Conservation (phyloP, 2,888 invertebrate species). For the Cosmia pyralina region DNA sequence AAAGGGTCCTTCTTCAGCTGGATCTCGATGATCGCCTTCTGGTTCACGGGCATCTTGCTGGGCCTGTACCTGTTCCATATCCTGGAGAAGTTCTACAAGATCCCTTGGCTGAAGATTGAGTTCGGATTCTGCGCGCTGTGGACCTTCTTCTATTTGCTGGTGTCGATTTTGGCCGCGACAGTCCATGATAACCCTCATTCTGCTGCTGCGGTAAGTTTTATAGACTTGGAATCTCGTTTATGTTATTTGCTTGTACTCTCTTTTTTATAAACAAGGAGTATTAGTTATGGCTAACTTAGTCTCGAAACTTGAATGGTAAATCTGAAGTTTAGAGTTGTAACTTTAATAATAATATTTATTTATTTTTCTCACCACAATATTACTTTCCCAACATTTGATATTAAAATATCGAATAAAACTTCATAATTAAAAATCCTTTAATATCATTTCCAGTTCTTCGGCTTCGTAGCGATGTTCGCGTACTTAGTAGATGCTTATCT, state of each 20-base stretch:
- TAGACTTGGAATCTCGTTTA: background rate
- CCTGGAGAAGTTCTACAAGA: slow-evolving; percentile 95
- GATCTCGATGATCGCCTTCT: slow-evolving; percentile 95
- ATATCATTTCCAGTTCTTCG: slow-evolving; percentile 93
- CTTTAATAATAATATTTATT: too few species aligned
- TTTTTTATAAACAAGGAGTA: too few species aligned
- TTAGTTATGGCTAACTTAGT: too few species aligned
- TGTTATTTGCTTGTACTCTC: background rate
- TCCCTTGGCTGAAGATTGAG: slow-evolving; percentile 97
- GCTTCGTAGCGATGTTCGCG: slow-evolving; percentile 94
- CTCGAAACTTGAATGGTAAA: too few species aligned
- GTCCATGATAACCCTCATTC: slow-evolving; percentile 90
- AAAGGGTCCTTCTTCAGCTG: slow-evolving; percentile 94
- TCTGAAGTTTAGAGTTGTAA: too few species aligned
- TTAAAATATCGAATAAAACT: background rate
- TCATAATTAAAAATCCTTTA: background rate
- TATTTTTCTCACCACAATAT: too few species aligned
- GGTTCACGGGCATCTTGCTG: slow-evolving; percentile 95
- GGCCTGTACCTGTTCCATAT: slow-evolving; percentile 96
- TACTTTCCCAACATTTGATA: background rate
- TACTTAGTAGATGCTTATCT: slow-evolving; percentile 95
- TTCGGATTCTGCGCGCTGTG: slow-evolving; percentile 93
- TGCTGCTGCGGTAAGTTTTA: slow-evolving; percentile 93
- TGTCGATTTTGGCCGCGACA: slow-evolving; percentile 92
- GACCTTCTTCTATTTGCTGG: slow-evolving; percentile 94